These are phyloP conservation scores for Drosophila dives DNA, from an alignment of 2,888 invertebrate species.

Conservation along the genomic window DNA sequence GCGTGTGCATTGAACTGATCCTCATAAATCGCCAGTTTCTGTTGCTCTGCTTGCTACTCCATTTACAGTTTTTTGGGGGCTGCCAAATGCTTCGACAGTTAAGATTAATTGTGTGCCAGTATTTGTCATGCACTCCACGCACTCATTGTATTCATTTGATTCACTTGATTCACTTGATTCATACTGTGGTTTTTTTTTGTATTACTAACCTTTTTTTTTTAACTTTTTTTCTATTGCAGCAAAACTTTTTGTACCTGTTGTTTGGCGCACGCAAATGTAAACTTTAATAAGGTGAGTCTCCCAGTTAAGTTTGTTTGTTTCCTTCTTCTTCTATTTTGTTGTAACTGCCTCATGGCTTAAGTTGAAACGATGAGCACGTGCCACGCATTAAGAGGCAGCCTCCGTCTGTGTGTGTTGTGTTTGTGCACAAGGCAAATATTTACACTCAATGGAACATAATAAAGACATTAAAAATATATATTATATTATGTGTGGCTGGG, in stretches of 20 bases:
- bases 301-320: conserved; percentile 39
- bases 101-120: conserved; percentile 52
- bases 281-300: conserved; percentile 59
- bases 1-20: conserved; percentile 73
- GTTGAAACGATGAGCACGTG: conserved; percentile 67
- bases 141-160: conserved; percentile 22
- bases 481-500: conserved; percentile 43
- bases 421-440: conserved; percentile 70
- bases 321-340: not conserved
- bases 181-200: not conserved
- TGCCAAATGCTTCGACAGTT: conserved; percentile 42
- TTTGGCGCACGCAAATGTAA: conserved; percentile 53
- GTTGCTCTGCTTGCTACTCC: not conserved
- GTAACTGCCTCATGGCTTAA: conserved; percentile 44
- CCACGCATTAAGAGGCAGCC: conserved; percentile 62
- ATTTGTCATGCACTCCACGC: conserved; percentile 38
- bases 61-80: conserved; percentile 2
- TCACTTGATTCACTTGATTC: conserved; percentile 13
- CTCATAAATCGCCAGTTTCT: conserved; percentile 63
- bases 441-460: conserved; percentile 81
- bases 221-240: conserved; percentile 50
- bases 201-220: conserved; percentile 1
- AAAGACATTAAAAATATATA: conserved; percentile 81
- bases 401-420: conserved; percentile 23
- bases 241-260: conserved; percentile 74